Conservation (phyloP, 2,888 invertebrate genomes). For the Ceramica pisi region DNA sequence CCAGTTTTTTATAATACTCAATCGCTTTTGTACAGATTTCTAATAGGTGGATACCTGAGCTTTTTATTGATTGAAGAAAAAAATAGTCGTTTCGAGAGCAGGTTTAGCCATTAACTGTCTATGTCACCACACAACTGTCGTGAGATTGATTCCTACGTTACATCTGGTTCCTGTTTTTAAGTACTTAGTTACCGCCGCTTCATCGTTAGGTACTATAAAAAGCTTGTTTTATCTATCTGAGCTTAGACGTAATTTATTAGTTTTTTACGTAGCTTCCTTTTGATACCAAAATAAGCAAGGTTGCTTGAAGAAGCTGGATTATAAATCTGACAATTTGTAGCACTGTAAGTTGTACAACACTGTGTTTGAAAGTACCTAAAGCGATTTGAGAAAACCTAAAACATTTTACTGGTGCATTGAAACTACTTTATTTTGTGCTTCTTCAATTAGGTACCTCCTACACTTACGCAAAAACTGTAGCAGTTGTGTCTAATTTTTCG, state of each 20-base stretch:
- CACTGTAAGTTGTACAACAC: too few relatives aligned
- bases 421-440: too few relatives aligned
- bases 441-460: too few relatives aligned
- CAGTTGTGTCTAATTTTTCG: too few relatives aligned
- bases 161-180: slow-evolving; percentile 22
- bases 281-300: background rate
- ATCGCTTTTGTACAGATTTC: slow-evolving; percentile 9
- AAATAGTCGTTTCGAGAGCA: slow-evolving; percentile 23
- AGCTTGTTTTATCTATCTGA: background rate
- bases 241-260: background rate
- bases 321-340: background rate
- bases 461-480: too few relatives aligned
- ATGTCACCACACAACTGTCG: slow-evolving; percentile 38
- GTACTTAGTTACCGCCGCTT: slow-evolving; percentile 10
- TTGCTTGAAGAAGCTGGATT: background rate
- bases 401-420: too few relatives aligned
- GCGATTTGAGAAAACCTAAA: too few relatives aligned
- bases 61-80: slow-evolving; percentile 10
- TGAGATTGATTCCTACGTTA: slow-evolving; percentile 12
- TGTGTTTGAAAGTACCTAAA: too few relatives aligned
- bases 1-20: slow-evolving; percentile 8
- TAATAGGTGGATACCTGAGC: background rate
- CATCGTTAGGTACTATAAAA: background rate
- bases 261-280: background rate
- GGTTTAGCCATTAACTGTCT: slow-evolving; percentile 29